Evolutionary conservation across 2,797 vertebrate genomes (phyloP).

Genomic region (Spondyliosoma cantharus): DNA sequence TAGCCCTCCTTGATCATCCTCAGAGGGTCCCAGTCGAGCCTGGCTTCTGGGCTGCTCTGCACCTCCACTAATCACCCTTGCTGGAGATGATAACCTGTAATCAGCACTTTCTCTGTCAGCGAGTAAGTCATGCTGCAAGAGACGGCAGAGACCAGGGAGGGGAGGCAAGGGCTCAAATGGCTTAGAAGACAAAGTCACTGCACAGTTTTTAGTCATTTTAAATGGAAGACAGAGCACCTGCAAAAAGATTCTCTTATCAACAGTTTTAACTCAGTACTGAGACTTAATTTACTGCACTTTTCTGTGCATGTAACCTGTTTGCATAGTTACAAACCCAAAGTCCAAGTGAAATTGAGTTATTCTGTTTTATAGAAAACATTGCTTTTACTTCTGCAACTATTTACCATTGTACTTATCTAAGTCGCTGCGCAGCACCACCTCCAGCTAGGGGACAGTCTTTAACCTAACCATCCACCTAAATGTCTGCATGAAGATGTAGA

Average conservation of each 20-base stretch:
- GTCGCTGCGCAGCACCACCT: too few relatives aligned
- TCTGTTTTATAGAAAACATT: too few relatives aligned
- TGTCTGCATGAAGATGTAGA: too few relatives aligned
- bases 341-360: too few relatives aligned
- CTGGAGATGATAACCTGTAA: conserved; percentile 67
- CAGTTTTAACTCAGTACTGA: conserved; percentile 7
- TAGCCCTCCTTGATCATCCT: conserved; percentile 56
- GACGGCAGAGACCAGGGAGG: conserved; percentile 22
- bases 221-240: conserved; percentile 6
- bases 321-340: too few relatives aligned
- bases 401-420: too few relatives aligned
- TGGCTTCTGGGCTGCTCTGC: conserved; percentile 44
- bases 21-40: conserved; percentile 60
- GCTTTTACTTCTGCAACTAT: too few relatives aligned
- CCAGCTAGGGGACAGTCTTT: too few relatives aligned
- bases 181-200: conserved; percentile 42
- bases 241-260: background rate
- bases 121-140: conserved; percentile 50
- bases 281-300: background rate
- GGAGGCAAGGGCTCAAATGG: conserved; percentile 23
- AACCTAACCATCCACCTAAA: too few relatives aligned
- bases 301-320: too few relatives aligned
- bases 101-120: conserved; percentile 69
- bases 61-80: conserved; percentile 64
- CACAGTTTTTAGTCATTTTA: conserved; percentile 30